Conservation (phyloP, 2,113 vertebrate species). For the Pelvicachromis taeniatus region DNA sequence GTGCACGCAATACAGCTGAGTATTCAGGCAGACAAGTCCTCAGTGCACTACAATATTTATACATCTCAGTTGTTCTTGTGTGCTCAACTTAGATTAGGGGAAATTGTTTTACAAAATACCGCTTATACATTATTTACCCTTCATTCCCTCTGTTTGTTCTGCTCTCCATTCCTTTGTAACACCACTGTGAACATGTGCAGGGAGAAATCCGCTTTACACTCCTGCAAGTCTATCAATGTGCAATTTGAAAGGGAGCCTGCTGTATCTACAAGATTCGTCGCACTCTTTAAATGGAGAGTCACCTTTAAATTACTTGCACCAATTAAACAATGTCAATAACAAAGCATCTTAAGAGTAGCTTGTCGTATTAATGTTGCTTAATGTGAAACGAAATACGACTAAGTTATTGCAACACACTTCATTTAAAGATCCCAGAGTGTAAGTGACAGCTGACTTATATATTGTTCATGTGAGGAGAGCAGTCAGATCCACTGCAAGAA, state of each 20-base stretch:
- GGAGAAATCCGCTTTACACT: not conserved
- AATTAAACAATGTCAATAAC: not conserved
- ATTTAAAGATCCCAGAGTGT: not conserved
- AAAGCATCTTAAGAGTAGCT: not conserved
- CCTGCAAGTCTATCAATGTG: not conserved
- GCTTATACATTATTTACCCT: slow-evolving; percentile 49
- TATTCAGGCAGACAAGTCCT: slow-evolving; percentile 38
- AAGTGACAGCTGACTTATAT: not conserved
- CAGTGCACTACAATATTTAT: slow-evolving; percentile 55
- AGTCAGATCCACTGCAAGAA: not conserved
- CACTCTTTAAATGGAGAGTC: not conserved
- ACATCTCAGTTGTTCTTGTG: slow-evolving; percentile 44
- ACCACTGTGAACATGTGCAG: not conserved
- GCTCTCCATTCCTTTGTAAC: not conserved
- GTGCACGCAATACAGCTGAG: not conserved
- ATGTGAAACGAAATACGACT: not conserved
- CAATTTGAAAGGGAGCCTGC: not conserved
- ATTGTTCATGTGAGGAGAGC: not conserved
- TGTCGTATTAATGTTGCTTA: not conserved
- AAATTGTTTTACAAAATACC: slow-evolving; percentile 58
- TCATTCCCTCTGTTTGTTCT: slow-evolving; percentile 19
- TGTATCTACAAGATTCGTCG: not conserved
- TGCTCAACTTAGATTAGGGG: slow-evolving; percentile 33
- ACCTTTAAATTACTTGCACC: not conserved
- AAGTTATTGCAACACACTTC: not conserved